Evolutionary conservation across 2,113 vertebrate genomes (phyloP).

Genomic region (Edolisoma coerulescens): DNA sequence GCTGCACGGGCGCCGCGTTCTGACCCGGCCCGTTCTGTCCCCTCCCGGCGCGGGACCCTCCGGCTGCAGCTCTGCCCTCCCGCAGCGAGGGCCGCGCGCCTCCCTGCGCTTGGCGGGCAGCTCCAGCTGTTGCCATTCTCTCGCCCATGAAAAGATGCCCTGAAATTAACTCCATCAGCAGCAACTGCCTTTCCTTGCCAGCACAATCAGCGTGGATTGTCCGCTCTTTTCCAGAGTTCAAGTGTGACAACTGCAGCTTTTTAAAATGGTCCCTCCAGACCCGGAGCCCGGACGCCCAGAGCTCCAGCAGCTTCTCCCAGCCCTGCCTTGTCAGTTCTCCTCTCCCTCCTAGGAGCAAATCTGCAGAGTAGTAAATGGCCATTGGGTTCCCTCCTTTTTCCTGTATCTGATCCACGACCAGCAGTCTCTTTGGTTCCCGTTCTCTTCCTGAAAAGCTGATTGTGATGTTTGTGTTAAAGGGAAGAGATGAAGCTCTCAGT

Average conservation of each 20-base stretch:
- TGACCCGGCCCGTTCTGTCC: neutral
- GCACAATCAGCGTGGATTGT: constrained; percentile 54
- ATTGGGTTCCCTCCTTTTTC: neutral
- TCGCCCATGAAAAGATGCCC: neutral
- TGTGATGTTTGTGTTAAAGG: neutral
- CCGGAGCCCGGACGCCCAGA: neutral
- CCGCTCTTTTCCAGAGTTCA: constrained; percentile 45
- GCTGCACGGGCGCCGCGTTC: neutral
- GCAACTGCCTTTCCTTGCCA: constrained; percentile 25
- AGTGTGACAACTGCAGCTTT: constrained; percentile 12
- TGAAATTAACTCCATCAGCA: constrained; percentile 6
- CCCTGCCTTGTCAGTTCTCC: neutral
- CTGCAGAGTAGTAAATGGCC: neutral
- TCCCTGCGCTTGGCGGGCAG: neutral
- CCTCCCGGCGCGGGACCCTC: neutral
- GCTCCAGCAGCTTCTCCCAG: neutral
- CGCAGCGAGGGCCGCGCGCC: neutral
- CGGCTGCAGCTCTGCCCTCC: neutral
- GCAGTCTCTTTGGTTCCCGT: neutral
- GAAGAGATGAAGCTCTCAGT: neutral
- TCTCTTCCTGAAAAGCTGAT: neutral
- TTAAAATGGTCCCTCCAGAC: neutral
- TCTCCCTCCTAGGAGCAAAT: neutral
- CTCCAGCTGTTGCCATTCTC: neutral
- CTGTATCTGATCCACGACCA: rapidly evolving